Base-by-base conservation (phyloP, 2,888 invertebrate species). In the Atethmia centrago region DNA sequence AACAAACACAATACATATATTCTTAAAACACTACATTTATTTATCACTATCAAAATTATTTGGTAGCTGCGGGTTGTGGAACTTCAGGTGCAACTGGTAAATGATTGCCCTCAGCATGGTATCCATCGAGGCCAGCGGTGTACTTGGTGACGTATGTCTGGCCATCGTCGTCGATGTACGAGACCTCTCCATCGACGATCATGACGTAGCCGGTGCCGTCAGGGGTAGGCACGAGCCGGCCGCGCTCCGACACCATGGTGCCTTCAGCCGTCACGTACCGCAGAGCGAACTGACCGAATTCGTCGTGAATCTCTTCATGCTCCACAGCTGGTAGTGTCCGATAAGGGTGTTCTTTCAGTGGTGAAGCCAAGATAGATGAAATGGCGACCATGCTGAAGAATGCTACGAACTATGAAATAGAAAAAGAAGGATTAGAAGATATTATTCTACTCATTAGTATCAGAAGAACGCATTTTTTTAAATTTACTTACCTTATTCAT, bases 201-300 rank as follows among this genome's bases (percentile, higher is more conserved):
- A 94, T 88, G 10, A 93, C 93, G 59, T 90, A 85, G 14, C 83
- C 88, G 7, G 78, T 84, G 21, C 90, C 90, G 16, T 90, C 87
- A 3, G 86, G 79, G 2, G 87, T 90, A 31, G 92, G 90, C 10
- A 93, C 91, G 0, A 93, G 88, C 31, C 88, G 89, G 19, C 93
- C 93, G 2, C 87, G 89, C 76, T 93, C 93, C 4, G 85, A 87
- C 4, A 93, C 93, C 4, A 92, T 77, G 51, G 90, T 93, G 45
- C 92, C 92, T 77, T 94, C 92, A 16, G 92, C 93, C 4, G 93
- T 93, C 75, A 92, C 89, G 88, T 93, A 93, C 36, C 90, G 88
- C 3, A 93, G 86, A 2, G 88, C 87, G 78, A 92, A 93, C 81
- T 93, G 92, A 14, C 94, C 93, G 42, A 87, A 87, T 71, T 92